These are phyloP conservation scores for Stigmatopora argus DNA, from an alignment of 2,113 vertebrate genomes.

Conservation along the genomic window DNA sequence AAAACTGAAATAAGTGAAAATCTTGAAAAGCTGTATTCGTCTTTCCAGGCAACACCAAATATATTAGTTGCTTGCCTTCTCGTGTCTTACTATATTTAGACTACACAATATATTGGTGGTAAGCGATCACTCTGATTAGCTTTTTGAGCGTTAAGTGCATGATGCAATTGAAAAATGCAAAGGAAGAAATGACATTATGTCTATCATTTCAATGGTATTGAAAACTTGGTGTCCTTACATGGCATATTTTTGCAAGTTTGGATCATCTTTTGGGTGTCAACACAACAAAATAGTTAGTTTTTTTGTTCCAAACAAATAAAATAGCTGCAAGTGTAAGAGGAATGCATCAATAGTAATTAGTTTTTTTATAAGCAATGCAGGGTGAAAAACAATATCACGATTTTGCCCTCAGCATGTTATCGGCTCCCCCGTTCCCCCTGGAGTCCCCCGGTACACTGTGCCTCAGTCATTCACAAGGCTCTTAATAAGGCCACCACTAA, in stretches of 20 bases:
- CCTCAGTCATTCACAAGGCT: conserved; percentile 63
- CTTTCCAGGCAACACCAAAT: neutral
- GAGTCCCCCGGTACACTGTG: conserved; percentile 50
- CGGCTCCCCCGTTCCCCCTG: conserved; percentile 46
- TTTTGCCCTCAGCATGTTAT: conserved; percentile 46
- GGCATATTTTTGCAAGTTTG: neutral
- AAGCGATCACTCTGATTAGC: too few species aligned
- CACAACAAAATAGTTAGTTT: neutral
- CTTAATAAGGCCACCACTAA: conserved; percentile 72
- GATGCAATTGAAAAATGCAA: too few species aligned
- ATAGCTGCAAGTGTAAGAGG: neutral
- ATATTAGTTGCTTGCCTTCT: neutral
- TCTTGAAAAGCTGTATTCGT: neutral
- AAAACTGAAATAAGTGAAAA: neutral
- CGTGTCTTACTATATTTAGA: too few species aligned
- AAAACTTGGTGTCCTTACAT: neutral
- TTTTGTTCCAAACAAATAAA: conserved; percentile 16
- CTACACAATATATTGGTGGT: too few species aligned
- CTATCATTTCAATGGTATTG: too few species aligned
- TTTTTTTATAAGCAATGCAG: conserved; percentile 31
- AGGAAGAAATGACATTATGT: too few species aligned
- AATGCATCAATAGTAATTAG: conserved; percentile 6
- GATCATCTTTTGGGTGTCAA: neutral
- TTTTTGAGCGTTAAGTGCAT: too few species aligned
- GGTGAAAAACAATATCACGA: conserved; percentile 42